Percentiles rank a stretch among this genome's conserved stretches.
phyloP scores from a whole-genome alignment of 2,797 vertebrate genomes.

The Danio choprae region DNA sequence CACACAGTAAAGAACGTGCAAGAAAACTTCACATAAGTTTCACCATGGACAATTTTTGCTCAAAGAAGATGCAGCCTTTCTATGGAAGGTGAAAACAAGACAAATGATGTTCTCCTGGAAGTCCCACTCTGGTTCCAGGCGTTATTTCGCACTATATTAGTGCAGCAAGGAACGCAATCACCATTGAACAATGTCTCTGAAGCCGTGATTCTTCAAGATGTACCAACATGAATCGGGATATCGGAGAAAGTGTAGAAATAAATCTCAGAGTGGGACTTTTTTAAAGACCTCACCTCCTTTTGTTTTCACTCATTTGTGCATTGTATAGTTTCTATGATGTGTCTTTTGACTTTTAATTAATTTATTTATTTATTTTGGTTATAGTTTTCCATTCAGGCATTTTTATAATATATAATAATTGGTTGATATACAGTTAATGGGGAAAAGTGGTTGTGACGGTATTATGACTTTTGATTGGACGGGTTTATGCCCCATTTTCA shows the following conservation, averaged over 20 bases:
- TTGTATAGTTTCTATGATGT: constrained; percentile 77
- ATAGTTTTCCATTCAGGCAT: constrained; percentile 74
- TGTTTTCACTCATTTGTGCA: constrained; percentile 48
- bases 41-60: constrained; percentile 64
- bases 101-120: constrained; percentile 80
- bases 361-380: constrained; percentile 63
- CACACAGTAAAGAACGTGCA: constrained; percentile 64
- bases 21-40: constrained; percentile 71
- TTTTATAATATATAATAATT: constrained; percentile 73
- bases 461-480: constrained; percentile 31
- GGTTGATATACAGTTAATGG: constrained; percentile 79
- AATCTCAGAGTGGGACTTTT: constrained; percentile 59
- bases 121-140: constrained; percentile 86
- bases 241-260: constrained; percentile 65
- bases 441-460: constrained; percentile 63
- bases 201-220: constrained; percentile 2
- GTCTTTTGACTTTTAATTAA: constrained; percentile 74
- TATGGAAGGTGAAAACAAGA: constrained; percentile 77
- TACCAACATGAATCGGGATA: neutral
- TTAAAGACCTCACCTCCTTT: constrained; percentile 64
- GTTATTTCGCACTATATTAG: constrained; percentile 99
- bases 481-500: neutral
- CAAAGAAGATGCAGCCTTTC: constrained; percentile 70
- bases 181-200: constrained; percentile 84
- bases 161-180: constrained; percentile 97